Evolutionary conservation across 2,113 vertebrate genomes (phyloP).

Genomic region (Lates calcarifer): DNA sequence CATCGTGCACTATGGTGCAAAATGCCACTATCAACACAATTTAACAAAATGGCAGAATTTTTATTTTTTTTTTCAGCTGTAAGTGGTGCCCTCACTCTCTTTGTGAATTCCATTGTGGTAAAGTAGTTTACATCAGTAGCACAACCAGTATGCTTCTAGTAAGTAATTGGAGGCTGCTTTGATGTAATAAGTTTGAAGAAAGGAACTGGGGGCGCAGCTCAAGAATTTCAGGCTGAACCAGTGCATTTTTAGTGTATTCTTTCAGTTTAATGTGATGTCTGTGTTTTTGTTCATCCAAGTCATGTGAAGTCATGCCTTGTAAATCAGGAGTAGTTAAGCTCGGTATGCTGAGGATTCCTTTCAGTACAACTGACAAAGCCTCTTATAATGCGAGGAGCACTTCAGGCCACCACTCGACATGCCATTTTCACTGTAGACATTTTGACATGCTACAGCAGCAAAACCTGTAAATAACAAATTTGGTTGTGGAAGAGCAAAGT

Average conservation of each 20-base stretch:
- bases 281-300: too few relatives aligned
- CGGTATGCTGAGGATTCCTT: too few relatives aligned
- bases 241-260: too few relatives aligned
- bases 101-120: neutral
- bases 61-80: too few relatives aligned
- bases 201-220: neutral
- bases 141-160: neutral
- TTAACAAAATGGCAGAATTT: neutral
- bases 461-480: neutral
- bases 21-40: neutral
- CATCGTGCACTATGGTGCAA: neutral
- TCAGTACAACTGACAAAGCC: too few relatives aligned
- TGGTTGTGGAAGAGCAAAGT: neutral
- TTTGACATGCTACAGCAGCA: neutral
- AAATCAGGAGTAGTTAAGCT: too few relatives aligned
- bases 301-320: too few relatives aligned
- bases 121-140: neutral
- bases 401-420: too few relatives aligned
- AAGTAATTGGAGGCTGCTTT: neutral
- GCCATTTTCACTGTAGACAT: neutral
- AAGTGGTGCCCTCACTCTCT: too few relatives aligned
- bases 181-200: too few relatives aligned
- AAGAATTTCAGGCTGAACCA: neutral
- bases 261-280: too few relatives aligned
- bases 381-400: too few relatives aligned